Conservation (phyloP, 2,888 invertebrate species). For the Eupithecia subfuscata region DNA sequence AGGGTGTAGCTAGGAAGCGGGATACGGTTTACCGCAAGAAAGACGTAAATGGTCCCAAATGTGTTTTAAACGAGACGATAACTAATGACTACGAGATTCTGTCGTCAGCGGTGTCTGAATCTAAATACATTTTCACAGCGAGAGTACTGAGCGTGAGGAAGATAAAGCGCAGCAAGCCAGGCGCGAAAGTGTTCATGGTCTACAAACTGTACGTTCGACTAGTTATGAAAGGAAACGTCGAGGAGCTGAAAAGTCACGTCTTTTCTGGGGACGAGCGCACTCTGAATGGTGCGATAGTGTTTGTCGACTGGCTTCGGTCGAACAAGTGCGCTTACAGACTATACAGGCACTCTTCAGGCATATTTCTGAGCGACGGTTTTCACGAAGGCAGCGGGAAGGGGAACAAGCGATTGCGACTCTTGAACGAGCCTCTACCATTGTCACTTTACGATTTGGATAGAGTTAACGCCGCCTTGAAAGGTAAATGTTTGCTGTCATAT, state of each 20-base stretch:
- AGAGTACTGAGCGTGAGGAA: slow-evolving; percentile 78
- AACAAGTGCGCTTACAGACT: slow-evolving; percentile 79
- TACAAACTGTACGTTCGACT: slow-evolving; percentile 77
- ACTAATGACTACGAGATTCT: slow-evolving; percentile 83
- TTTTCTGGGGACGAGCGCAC: slow-evolving; percentile 72
- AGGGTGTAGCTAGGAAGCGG: slow-evolving; percentile 72
- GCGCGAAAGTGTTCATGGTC: slow-evolving; percentile 74
- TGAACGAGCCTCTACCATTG: slow-evolving; percentile 80
- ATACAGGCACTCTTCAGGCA: slow-evolving; percentile 79
- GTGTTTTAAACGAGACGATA: slow-evolving; percentile 82
- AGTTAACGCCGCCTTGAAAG: slow-evolving; percentile 81
- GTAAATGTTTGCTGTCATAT: slow-evolving; percentile 77
- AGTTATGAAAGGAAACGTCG: slow-evolving; percentile 77
- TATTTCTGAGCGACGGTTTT: slow-evolving; percentile 80
- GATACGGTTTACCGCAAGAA: slow-evolving; percentile 74
- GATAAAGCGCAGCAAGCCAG: slow-evolving; percentile 74
- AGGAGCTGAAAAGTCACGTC: slow-evolving; percentile 72
- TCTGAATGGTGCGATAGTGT: slow-evolving; percentile 78
- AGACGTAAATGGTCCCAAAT: slow-evolving; percentile 78
- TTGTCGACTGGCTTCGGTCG: slow-evolving; percentile 77
- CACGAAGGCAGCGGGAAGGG: slow-evolving; percentile 64
- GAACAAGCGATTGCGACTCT: slow-evolving; percentile 71
- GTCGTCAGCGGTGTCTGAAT: slow-evolving; percentile 81
- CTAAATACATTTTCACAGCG: slow-evolving; percentile 81
- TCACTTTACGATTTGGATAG: slow-evolving; percentile 81